phyloP scores from a whole-genome alignment of 2,888 invertebrate species.

The Folsomia candida region DNA sequence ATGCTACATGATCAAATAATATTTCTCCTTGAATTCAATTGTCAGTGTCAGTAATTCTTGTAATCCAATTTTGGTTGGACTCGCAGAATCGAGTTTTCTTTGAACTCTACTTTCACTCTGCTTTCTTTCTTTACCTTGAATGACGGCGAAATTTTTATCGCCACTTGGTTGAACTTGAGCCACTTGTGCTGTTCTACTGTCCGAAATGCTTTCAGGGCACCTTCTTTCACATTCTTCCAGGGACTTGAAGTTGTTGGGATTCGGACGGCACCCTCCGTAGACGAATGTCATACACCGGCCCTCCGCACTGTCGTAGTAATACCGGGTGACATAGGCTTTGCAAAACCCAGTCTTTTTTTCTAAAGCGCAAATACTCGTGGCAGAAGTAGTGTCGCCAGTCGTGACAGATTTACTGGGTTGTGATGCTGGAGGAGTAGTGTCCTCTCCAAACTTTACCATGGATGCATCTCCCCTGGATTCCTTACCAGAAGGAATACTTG shows the following conservation, averaged over 20 bases:
- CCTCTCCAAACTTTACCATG: slow-evolving; percentile 33
- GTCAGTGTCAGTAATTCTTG: not conserved
- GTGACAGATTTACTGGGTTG: not conserved
- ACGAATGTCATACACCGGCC: slow-evolving; percentile 38
- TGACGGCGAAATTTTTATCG: not conserved
- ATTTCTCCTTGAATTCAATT: slow-evolving; percentile 5
- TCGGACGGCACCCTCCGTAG: slow-evolving; percentile 50
- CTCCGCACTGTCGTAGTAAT: slow-evolving; percentile 32
- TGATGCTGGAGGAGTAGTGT: slow-evolving; percentile 8
- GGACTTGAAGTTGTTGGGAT: slow-evolving; percentile 51
- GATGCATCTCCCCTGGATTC: slow-evolving; percentile 25
- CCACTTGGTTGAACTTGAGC: not conserved
- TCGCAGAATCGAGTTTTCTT: too few species aligned
- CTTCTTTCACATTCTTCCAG: slow-evolving; percentile 42
- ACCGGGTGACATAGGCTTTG: slow-evolving; percentile 31
- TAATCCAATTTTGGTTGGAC: slow-evolving; percentile 2
- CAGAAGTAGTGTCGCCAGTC: slow-evolving; percentile 13
- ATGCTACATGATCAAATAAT: not conserved
- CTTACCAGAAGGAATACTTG: slow-evolving; percentile 19
- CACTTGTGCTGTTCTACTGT: not conserved
- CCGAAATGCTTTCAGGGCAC: slow-evolving; percentile 19
- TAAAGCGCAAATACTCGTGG: slow-evolving; percentile 26
- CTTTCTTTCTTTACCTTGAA: not conserved
- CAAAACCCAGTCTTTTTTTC: slow-evolving; percentile 38
- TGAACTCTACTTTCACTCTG: not conserved